Base-by-base conservation (phyloP, 2,113 vertebrate genomes). In the Cheilinus undulatus region DNA sequence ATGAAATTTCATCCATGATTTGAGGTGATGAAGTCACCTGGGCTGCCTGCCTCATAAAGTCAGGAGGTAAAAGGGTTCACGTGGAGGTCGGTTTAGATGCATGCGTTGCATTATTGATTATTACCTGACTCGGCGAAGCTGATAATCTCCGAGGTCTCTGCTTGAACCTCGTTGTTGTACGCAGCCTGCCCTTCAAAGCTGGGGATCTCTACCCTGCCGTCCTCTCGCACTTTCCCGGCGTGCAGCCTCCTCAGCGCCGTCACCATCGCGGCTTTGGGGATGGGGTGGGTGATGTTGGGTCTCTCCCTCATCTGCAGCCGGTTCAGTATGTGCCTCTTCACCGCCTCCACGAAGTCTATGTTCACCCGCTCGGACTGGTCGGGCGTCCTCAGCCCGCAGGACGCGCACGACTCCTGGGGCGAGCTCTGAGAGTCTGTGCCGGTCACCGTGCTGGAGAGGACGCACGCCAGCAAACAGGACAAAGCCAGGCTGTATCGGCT, bases 121-220 rank as follows among this genome's bases (percentile, higher is more conserved):
- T 77, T 91, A 98, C 97, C 97, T 96, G 96, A 96, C 91, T 99
- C 97, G 0, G 97, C 97, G 81, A 99, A 99, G 92, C 97, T 97
- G 94, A 98, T 98, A 72, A 99, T 99, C 92, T 98, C 97, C 0
- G 97, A 97, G 68, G 94, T 92, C 88, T 94, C 93, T 69, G 95
- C 94, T 43, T 94, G 96, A 28, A 95, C 93, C 56, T 97, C 96
- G 64, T 95, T 94, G 77, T 85, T 94, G 49, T 91, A 91, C 48
- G 95, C 95, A 22, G 95, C 95, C 69, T 98, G 97, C 20, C 96
- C 97, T 91, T 97, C 96, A 76, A 97, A 92, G 91, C 91, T 96
- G 66, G 97, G 96, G 85, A 98, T 98, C 93, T 98, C 97, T 89
- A 99, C 91, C 61, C 96, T 94, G 30, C 97, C 97, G 88, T 99